Evolutionary conservation across 2,113 vertebrate species (phyloP), one percentile per base, ranked within the genome.

Genomic region (Nerophis lumbriciformis): DNA sequence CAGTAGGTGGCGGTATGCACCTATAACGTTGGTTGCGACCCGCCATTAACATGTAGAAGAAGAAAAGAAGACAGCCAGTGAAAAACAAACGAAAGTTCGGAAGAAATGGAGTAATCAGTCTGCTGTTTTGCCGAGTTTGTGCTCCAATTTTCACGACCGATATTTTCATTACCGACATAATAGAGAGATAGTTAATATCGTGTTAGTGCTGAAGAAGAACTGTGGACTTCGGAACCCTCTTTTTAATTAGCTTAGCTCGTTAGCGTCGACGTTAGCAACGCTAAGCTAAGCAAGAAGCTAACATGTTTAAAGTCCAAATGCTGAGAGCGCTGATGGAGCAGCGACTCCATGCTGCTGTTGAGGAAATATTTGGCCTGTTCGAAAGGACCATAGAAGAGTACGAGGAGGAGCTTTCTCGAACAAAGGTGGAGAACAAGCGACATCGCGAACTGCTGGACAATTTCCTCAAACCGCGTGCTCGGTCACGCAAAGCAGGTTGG

Each of bases 261-360:
- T 16, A 1, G 3, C 6, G 4, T 38, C 36, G 37, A 56, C 16
- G n/a, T 16, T 42, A 57, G n/a, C 54, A 57, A 13, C 38, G 6
- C n/a, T 5, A 19, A 8, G 9, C 37, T 8, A 2, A 19, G 37
- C 15, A 9, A 12, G 8, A 10, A 9, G 39, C 10, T 9, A 57
- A 44, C 6, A 57, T 57, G 54, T 42, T 38, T 5, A 57, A 57
- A 57, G 54, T 57, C 12, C 54, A 42, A 57, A 57, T 57, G n/a
- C 19, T 57, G 10, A 14, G 38, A 44, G 38, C 39, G 38, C 19
- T 57, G 38, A 6, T 57, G 54, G 12, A 16, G 10, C 54, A 37
- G n/a, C 54, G 54, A 12, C n/a, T 57, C 0, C 42, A 57, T 6
- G n/a, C 6, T 38, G 54, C 54, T 0, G n/a, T 42, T 5, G 54